phyloP scores from a whole-genome alignment of 2,888 invertebrate species.

The Eristalis tenax region DNA sequence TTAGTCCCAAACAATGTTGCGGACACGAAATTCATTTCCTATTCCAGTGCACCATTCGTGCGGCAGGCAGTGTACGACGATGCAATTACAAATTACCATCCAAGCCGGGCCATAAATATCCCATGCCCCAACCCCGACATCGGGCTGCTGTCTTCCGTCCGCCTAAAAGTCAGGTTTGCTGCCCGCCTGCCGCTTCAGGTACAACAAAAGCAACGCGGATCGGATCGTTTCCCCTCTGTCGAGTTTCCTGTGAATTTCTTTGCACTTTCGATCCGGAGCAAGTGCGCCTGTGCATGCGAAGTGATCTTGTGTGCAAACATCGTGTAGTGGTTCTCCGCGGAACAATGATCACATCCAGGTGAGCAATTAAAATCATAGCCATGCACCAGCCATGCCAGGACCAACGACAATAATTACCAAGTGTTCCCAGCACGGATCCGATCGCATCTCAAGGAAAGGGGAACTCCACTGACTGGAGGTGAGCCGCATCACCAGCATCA shows the following conservation, averaged over 20 bases:
- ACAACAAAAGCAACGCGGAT: slow-evolving; percentile 1
- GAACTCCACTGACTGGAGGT: neutral
- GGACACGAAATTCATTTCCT: neutral
- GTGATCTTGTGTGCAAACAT: slow-evolving; percentile 49
- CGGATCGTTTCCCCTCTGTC: slow-evolving; percentile 18
- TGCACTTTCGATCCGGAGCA: slow-evolving; percentile 48
- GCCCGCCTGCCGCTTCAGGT: slow-evolving; percentile 31
- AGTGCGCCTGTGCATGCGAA: neutral
- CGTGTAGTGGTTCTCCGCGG: slow-evolving; percentile 45
- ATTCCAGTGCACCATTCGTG: neutral
- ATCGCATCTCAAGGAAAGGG: neutral
- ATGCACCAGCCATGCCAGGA: slow-evolving; percentile 17
- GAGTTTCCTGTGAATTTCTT: slow-evolving; percentile 61
- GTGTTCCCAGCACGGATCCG: slow-evolving; percentile 39
- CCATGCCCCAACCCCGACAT: slow-evolving; percentile 51
- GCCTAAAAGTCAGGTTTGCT: slow-evolving; percentile 51
- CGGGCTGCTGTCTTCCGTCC: slow-evolving; percentile 15
- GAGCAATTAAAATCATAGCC: slow-evolving; percentile 69
- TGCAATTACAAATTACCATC: slow-evolving; percentile 70
- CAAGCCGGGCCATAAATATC: slow-evolving; percentile 62
- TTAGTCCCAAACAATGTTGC: neutral
- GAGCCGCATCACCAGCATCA: slow-evolving; percentile 2
- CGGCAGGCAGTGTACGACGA: neutral
- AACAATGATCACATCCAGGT: slow-evolving; percentile 65
- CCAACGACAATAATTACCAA: slow-evolving; percentile 63